Evolutionary conservation across 2,888 invertebrate species (phyloP).

Genomic region (Idaea aversata): DNA sequence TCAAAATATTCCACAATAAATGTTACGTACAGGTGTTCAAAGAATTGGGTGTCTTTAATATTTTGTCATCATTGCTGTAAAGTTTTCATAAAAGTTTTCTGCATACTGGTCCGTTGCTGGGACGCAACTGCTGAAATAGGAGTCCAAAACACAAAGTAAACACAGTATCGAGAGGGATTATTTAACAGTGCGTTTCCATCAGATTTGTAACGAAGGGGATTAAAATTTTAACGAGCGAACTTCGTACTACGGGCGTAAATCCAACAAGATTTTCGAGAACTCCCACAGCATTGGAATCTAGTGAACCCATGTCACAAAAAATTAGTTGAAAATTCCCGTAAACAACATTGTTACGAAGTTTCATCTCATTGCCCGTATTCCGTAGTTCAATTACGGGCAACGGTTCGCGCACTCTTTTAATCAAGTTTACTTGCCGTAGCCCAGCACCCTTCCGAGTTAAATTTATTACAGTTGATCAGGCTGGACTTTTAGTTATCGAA

Average conservation of each 20-base stretch:
- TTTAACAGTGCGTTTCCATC: conserved; percentile 57
- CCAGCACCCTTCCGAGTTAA: conserved; percentile 20
- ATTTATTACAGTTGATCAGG: conserved; percentile 26
- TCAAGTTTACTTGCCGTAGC: conserved; percentile 14
- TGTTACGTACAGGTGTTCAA: too few species aligned
- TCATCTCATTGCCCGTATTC: conserved; percentile 17
- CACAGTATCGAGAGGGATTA: neutral
- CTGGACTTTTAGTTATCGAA: conserved; percentile 5
- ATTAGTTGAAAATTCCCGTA: conserved; percentile 15
- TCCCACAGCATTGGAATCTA: neutral
- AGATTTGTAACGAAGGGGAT: conserved; percentile 63
- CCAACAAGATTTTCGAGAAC: neutral
- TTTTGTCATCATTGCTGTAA: too few species aligned
- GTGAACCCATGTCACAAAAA: conserved; percentile 4
- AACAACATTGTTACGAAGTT: conserved; percentile 19
- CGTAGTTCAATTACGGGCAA: conserved; percentile 22
- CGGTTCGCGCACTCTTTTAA: conserved; percentile 19
- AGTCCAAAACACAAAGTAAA: too few species aligned
- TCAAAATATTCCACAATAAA: too few species aligned
- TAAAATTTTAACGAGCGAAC: conserved; percentile 67
- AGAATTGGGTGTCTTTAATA: too few species aligned
- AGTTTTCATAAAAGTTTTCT: too few species aligned
- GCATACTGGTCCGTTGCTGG: too few species aligned
- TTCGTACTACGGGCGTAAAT: conserved; percentile 24
- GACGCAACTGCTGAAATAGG: too few species aligned